Evolutionary conservation across 2,797 vertebrate species (phyloP).

Genomic region (Mus spretus): DNA sequence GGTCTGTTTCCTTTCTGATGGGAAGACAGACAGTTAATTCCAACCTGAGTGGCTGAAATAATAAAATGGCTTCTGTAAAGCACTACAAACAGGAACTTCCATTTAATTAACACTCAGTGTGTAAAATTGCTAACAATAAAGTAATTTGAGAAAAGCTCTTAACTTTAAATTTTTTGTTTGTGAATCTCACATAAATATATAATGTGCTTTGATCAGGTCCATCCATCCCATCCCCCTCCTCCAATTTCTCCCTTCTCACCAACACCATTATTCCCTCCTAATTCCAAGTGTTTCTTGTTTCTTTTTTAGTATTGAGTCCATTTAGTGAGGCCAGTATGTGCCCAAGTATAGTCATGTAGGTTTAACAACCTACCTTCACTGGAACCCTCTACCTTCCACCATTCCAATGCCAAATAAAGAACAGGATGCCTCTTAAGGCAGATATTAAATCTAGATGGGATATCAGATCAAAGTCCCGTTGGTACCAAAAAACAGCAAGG

Average conservation of each 20-base stretch:
- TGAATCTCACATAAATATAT: not conserved
- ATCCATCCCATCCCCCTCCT: not conserved
- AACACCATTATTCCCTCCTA: not conserved
- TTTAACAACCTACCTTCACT: not conserved
- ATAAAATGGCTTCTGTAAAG: not conserved
- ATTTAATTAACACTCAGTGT: not conserved
- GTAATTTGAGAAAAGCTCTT: not conserved
- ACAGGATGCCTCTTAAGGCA: not conserved
- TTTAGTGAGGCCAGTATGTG: not conserved
- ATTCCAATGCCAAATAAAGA: not conserved
- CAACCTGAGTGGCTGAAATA: not conserved
- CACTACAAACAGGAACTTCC: not conserved
- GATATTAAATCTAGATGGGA: not conserved
- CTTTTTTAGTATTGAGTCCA: not conserved
- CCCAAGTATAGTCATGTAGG: not conserved
- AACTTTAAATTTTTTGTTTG: not conserved
- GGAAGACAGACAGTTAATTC: not conserved
- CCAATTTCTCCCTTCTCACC: not conserved
- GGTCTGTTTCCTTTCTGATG: not conserved
- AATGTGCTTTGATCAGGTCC: not conserved
- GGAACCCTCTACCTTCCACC: not conserved
- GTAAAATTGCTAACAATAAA: constrained; percentile 26
- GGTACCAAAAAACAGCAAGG: not conserved
- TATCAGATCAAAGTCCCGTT: not conserved
- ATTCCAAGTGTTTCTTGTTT: not conserved